A percentile compares a stretch with the other conserved stretches of the same genome.
phyloP scores from a whole-genome alignment of 2,113 vertebrate species.

The Rhinogobius similis region DNA sequence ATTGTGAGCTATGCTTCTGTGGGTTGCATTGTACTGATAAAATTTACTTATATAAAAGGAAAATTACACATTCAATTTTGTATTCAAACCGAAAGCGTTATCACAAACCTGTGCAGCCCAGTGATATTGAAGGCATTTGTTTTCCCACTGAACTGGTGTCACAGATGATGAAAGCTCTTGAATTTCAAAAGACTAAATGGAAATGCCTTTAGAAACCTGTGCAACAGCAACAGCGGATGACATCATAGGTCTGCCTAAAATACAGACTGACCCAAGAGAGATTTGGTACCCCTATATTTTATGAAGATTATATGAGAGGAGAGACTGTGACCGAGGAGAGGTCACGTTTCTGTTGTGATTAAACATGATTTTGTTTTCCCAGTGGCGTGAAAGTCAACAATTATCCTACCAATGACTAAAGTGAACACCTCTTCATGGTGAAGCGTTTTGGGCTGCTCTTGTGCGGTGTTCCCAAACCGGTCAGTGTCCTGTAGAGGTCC shows the following conservation, averaged over 20 bases:
- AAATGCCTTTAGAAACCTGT: background rate
- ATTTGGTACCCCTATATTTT: background rate
- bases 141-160: slow-evolving; percentile 5
- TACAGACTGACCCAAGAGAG: background rate
- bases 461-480: no score
- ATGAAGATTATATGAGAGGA: background rate
- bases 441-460: no score
- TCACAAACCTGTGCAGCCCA: slow-evolving; percentile 7
- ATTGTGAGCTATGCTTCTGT: slow-evolving; percentile 26
- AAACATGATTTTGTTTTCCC: no score
- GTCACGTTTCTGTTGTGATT: no score
- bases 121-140: slow-evolving; percentile 6
- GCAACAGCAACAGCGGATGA: background rate
- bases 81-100: slow-evolving; percentile 33
- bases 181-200: slow-evolving; percentile 10
- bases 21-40: slow-evolving; percentile 54
- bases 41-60: slow-evolving; percentile 38
- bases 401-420: no score
- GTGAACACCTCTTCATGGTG: no score
- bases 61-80: slow-evolving; percentile 46
- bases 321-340: no score
- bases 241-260: background rate
- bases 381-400: no score
- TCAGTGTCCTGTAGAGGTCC: no score
- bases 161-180: slow-evolving; percentile 1